Evolutionary conservation across 30 jellyfish, hydroid and myxozoan genomes (phyloP).

Genomic region (Nemopilema nomurai): DNA sequence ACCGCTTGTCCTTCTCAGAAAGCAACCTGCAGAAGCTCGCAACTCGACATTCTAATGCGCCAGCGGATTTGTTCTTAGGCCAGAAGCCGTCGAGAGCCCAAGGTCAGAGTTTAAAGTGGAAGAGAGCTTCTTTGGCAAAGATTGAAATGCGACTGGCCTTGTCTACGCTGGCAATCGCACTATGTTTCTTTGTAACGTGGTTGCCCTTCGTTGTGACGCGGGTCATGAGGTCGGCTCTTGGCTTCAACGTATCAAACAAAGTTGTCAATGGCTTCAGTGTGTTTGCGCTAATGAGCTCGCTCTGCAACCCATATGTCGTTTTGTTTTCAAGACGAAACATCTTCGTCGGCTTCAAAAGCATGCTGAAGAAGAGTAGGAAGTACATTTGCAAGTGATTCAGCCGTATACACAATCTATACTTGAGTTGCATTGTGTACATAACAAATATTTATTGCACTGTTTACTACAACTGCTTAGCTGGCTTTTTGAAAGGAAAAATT

Average conservation of each 20-base stretch:
- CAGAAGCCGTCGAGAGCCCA: neutral
- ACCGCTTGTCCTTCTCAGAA: neutral
- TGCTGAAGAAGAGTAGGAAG: slow-evolving; percentile 1
- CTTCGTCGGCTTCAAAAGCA: slow-evolving; percentile 11
- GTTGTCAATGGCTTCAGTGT: slow-evolving; percentile 30
- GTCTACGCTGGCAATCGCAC: slow-evolving; percentile 51
- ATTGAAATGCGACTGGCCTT: slow-evolving; percentile 55
- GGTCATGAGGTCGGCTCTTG: slow-evolving; percentile 5
- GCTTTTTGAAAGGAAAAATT: too few species aligned
- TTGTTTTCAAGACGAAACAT: slow-evolving; percentile 46
- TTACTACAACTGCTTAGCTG: neutral
- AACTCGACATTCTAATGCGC: neutral
- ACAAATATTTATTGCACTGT: neutral
- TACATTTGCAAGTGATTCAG: neutral
- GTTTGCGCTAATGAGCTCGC: slow-evolving; percentile 41
- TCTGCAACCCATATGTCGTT: slow-evolving; percentile 58
- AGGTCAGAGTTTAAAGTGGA: neutral
- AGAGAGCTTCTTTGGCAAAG: slow-evolving; percentile 7
- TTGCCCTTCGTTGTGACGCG: slow-evolving; percentile 44
- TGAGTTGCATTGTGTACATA: neutral
- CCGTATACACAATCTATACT: neutral
- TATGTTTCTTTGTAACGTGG: slow-evolving; percentile 49
- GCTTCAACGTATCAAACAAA: slow-evolving; percentile 25
- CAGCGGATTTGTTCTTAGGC: too few species aligned
- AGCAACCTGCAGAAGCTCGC: neutral